Conservation (phyloP, 2,888 invertebrate genomes). For the Priocnemis perturbator region DNA sequence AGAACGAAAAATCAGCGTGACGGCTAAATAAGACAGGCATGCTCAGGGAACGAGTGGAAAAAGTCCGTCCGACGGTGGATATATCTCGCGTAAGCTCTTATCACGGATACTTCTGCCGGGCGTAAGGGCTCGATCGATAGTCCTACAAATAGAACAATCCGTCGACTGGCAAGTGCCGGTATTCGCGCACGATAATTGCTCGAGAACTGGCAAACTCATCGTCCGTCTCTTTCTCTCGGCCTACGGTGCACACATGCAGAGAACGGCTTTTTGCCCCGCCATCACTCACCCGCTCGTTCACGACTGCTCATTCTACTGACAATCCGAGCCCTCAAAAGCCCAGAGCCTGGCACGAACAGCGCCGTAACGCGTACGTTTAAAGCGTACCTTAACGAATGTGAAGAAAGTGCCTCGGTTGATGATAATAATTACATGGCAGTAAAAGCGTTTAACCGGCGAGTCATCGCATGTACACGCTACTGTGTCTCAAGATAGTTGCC, state of each 20-base stretch:
- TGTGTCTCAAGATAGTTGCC: no score
- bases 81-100: no score
- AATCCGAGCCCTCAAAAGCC: conserved; percentile 57
- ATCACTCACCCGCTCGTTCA: conserved; percentile 65
- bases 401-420: neutral
- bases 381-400: conserved; percentile 6
- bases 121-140: conserved; percentile 44
- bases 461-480: no score
- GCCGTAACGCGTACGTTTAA: conserved; percentile 42
- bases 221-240: conserved; percentile 37
- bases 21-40: no score
- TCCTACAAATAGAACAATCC: conserved; percentile 44
- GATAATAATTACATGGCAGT: no score
- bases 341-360: conserved; percentile 68
- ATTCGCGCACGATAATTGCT: conserved; percentile 62
- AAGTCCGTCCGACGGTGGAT: no score
- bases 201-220: conserved; percentile 51
- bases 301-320: conserved; percentile 66
- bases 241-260: conserved; percentile 2
- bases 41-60: no score
- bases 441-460: no score
- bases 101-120: no score
- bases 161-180: conserved; percentile 53
- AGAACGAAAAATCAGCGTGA: no score
- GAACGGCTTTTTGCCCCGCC: conserved; percentile 61